Evolutionary conservation across 2,113 vertebrate species (phyloP).

Genomic region (Athene noctua): DNA sequence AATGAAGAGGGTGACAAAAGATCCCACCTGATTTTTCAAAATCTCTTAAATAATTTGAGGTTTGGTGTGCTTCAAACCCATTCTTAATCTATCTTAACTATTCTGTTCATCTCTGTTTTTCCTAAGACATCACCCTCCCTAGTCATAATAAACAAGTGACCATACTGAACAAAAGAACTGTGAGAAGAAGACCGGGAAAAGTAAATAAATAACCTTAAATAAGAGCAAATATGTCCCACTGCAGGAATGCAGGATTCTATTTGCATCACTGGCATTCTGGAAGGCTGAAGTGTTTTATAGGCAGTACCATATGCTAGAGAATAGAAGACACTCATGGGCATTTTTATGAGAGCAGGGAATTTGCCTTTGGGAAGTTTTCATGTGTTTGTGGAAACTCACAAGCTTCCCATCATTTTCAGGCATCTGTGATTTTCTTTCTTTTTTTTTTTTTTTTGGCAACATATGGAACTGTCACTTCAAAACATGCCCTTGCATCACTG

Average conservation of each 20-base stretch:
- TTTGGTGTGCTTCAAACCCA: background rate
- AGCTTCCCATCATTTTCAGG: background rate
- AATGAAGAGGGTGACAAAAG: background rate
- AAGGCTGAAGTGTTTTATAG: background rate
- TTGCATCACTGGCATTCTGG: background rate
- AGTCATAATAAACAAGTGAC: background rate
- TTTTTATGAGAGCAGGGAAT: background rate
- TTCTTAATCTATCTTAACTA: background rate
- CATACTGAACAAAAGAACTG: background rate
- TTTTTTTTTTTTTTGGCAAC: background rate
- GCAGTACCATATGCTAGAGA: background rate
- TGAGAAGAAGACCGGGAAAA: background rate
- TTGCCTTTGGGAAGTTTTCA: background rate
- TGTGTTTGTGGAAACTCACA: background rate
- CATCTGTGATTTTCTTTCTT: background rate
- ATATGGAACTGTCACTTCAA: slow-evolving; percentile 18
- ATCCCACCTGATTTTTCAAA: background rate
- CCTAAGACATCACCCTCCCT: background rate
- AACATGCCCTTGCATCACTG: background rate
- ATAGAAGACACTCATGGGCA: background rate
- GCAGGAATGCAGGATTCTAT: background rate
- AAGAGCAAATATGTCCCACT: background rate
- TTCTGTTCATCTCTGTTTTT: background rate
- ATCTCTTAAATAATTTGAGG: background rate
- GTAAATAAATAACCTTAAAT: background rate